Base-by-base conservation (phyloP, 2,113 vertebrate genomes). In the Heterocephalus glaber region DNA sequence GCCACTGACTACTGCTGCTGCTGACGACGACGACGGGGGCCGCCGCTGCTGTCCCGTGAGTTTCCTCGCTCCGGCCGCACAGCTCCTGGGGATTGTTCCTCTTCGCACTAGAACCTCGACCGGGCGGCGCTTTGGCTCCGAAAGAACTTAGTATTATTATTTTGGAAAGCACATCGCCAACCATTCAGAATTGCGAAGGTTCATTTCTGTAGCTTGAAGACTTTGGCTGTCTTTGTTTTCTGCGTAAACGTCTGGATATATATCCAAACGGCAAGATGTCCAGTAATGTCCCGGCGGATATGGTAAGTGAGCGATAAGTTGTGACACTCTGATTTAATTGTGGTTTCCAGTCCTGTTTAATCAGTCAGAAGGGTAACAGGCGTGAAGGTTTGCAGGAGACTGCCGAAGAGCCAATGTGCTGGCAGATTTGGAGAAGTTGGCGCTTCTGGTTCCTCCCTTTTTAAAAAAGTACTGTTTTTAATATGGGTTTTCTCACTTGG, bases 251-350 rank as follows among this genome's bases (percentile, higher is more conserved):
- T 96, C 97, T 96, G 95, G 81, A 97, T 95, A 7, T 86, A 35
- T 80, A 81, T 5, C 82, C 97, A 66, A 94, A 90, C 96, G 92
- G 96, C 98, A 98, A 98, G 98, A 99, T 99, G 98, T 98, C 98
- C 97, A 98, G 98, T 95, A 98, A 98, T 97, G 98, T 99, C 96
- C 98, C 98, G 84, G 98, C 98, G 97, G 98, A 99, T 97, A 99
- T 99, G 98, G 98, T 99, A 94, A 98, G 98, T 97, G 86, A 22
- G 2, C 83, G 95, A 56, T 81, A 94, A 90, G 81, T 16, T 94
- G 58, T 70, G 90, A 85, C 79, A 22, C 19, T 20, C 70, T 91
- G 97, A 82, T 96, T 96, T 93, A 22, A 47, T 87, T 82, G 95
- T 93, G 96, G 80, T 93, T 95, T 92, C 76, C 63, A 77, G 17